A percentile compares a stretch with the other conserved stretches of the same genome.
Evolutionary conservation across 2,113 vertebrate species (phyloP).

Genomic region (Candoia aspera): DNA sequence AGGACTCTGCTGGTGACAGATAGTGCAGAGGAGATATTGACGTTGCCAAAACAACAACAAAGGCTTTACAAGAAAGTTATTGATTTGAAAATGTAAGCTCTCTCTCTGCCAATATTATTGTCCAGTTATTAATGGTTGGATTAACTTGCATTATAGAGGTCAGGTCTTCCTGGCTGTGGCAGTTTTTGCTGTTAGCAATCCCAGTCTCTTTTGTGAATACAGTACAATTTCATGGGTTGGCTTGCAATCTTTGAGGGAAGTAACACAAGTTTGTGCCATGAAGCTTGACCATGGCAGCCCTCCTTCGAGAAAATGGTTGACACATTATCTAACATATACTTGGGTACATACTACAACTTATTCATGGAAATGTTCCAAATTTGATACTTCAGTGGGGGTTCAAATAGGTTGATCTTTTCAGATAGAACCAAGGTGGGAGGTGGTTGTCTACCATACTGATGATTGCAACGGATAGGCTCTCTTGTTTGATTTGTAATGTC

Average conservation of each 20-base stretch:
- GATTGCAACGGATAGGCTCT: background rate
- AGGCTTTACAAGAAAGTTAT: background rate
- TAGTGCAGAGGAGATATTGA: background rate
- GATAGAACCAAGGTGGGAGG: background rate
- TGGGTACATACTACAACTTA: background rate
- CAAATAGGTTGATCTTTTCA: background rate
- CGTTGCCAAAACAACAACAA: background rate
- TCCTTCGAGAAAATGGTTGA: background rate
- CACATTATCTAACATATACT: background rate
- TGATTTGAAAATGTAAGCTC: background rate
- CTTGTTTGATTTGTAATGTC: background rate
- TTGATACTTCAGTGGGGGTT: background rate
- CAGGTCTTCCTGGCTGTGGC: background rate
- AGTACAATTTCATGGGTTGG: background rate
- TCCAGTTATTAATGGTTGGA: background rate
- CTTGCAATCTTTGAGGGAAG: background rate
- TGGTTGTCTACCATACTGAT: background rate
- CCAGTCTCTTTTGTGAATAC: background rate
- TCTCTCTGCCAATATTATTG: background rate
- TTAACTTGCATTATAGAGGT: background rate
- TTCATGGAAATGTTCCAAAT: background rate
- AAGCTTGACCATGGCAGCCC: background rate
- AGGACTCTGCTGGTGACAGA: background rate
- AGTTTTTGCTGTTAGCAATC: background rate
- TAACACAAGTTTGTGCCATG: background rate